Base-by-base conservation (phyloP, 2,113 vertebrate species). In the Oreochromis niloticus region DNA sequence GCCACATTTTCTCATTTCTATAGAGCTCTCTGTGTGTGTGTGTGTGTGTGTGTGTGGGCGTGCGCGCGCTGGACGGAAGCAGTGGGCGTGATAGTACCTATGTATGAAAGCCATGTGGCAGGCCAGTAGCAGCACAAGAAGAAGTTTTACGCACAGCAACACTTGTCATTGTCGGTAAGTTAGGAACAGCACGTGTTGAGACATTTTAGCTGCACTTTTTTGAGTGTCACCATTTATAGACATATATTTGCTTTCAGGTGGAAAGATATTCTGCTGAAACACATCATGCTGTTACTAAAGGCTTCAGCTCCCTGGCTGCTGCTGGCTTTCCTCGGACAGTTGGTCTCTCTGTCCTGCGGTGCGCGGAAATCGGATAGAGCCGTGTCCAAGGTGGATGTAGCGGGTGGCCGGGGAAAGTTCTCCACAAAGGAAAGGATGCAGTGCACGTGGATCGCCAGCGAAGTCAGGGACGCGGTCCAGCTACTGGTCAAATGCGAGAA, bases 361-460 rank as follows among this genome's bases (percentile, higher is more conserved):
- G 90, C 94, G 55, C 75, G 93, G 85, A 81, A 14, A 36, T 50
- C 56, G n/a, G 85, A 61, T 71, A 46, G 30, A 17, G 43, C 30
- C 2, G 14, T 11, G 73, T 50, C 16, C 48, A 84, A 43, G 32
- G 6, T 66, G 61, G 7, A 57, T 6, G 63, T 19, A 2, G 57
- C 83, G 16, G 22, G 79, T 10, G 81, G 16, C 46, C 24, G 80
- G 50, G 97, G 97, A 39, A 97, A 94, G 63, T 98, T 98, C 84
- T 16, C 88, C 55, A 96, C 85, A 73, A 94, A 92, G 46, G 95
- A 97, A 84, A 91, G 93, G 6, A 91, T 92, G 80, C 92, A 89
- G 14, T 99, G 98, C 94, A 95, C 56, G 4, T 99, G 98, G 98
- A 59, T 14, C 19, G 92, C 93, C 7, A 86, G 3, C 0, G 82